phyloP scores from a whole-genome alignment of 35 echinoderm and acorn worm genomes.

The Strongylocentrotus purpuratus region DNA sequence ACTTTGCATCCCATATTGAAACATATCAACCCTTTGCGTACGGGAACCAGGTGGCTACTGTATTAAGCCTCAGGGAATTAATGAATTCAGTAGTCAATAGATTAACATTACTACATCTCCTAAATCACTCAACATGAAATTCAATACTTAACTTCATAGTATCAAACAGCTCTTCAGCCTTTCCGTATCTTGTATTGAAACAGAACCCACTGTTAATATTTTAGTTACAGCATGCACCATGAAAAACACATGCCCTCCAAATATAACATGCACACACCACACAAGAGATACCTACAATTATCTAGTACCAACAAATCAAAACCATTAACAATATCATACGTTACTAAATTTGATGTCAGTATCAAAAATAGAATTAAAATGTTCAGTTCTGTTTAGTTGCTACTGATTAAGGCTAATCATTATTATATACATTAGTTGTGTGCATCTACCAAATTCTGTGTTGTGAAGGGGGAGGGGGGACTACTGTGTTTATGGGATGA shows the following conservation, averaged over 20 bases:
- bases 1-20: background rate
- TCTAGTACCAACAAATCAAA: too few relatives aligned
- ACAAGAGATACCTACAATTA: background rate
- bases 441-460: background rate
- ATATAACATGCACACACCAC: constrained; percentile 3
- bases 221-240: background rate
- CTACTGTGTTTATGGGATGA: too few relatives aligned
- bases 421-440: background rate
- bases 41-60: too few relatives aligned
- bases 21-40: too few relatives aligned
- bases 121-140: background rate
- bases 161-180: background rate
- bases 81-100: too few relatives aligned
- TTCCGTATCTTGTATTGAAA: background rate
- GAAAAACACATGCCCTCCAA: background rate
- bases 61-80: too few relatives aligned
- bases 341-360: too few relatives aligned
- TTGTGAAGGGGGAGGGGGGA: too few relatives aligned
- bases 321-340: too few relatives aligned
- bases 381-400: background rate
- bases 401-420: background rate
- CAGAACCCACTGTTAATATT: background rate
- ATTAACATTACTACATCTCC: background rate
- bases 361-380: too few relatives aligned
- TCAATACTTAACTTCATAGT: background rate